Evolutionary conservation across 2,113 vertebrate genomes (phyloP).

Genomic region (Psettodes erumei): DNA sequence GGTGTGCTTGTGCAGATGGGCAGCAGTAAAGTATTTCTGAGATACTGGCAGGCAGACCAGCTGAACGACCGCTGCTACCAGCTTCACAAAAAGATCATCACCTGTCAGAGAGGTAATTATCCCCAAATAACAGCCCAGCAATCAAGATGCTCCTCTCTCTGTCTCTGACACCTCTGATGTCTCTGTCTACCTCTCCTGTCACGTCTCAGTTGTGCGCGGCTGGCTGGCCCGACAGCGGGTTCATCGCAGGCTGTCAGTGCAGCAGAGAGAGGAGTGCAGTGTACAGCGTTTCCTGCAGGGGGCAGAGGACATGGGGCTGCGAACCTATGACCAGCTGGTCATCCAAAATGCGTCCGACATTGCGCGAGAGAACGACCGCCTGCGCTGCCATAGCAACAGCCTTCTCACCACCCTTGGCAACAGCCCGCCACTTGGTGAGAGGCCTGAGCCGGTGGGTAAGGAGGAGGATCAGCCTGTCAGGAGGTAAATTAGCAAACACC

Average conservation of each 20-base stretch:
- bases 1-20: slow-evolving; percentile 86
- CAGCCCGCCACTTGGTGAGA: slow-evolving; percentile 82
- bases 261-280: slow-evolving; percentile 83
- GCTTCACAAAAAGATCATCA: slow-evolving; percentile 91
- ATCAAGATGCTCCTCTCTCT: not conserved
- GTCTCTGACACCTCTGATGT: not conserved
- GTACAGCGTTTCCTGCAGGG: slow-evolving; percentile 90
- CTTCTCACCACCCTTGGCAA: slow-evolving; percentile 60
- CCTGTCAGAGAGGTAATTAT: slow-evolving; percentile 93
- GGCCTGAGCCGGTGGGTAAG: slow-evolving; percentile 82
- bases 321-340: slow-evolving; percentile 89
- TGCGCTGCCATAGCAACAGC: slow-evolving; percentile 82
- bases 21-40: slow-evolving; percentile 91
- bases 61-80: slow-evolving; percentile 92
- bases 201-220: slow-evolving; percentile 86
- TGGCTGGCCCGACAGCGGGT: slow-evolving; percentile 89
- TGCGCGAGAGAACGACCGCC: slow-evolving; percentile 89
- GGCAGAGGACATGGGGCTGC: slow-evolving; percentile 90
- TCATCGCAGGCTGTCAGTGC: slow-evolving; percentile 79
- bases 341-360: slow-evolving; percentile 96
- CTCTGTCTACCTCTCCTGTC: slow-evolving; percentile 9
- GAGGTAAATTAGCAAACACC: slow-evolving; percentile 81
- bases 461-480: slow-evolving; percentile 84
- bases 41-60: slow-evolving; percentile 95
- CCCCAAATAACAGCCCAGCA: not conserved